Evolutionary conservation across 30 jellyfish, hydroid and myxozoan species (phyloP).

Genomic region (Clytia hemisphaerica): DNA sequence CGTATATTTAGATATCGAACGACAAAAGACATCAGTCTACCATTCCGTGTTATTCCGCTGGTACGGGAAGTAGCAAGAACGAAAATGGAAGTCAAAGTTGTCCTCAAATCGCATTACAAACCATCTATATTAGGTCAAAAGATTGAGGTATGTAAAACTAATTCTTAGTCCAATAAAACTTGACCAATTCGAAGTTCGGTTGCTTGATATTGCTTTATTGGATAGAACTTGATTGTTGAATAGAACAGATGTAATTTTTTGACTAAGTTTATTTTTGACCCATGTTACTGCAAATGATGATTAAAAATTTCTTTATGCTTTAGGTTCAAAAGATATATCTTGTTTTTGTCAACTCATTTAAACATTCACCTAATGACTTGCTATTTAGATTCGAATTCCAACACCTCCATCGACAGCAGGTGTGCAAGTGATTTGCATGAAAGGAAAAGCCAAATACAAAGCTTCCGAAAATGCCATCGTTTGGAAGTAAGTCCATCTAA

Average conservation of each 20-base stretch:
- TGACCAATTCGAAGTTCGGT: too few species aligned
- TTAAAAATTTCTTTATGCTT: too few species aligned
- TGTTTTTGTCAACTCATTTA: background rate
- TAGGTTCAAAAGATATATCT: too few species aligned
- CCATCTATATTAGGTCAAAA: conserved; percentile 96
- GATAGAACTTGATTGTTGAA: too few species aligned
- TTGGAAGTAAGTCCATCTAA: conserved; percentile 71
- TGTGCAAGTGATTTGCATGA: conserved; percentile 92
- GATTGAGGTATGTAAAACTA: conserved; percentile 59
- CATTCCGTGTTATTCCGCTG: conserved; percentile 96
- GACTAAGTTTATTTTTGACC: too few species aligned
- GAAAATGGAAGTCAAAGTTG: conserved; percentile 93
- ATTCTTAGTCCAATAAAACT: too few species aligned
- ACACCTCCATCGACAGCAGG: conserved; percentile 99
- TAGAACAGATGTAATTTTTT: too few species aligned
- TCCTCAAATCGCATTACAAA: conserved; percentile 80
- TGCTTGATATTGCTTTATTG: too few species aligned
- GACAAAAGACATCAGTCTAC: conserved; percentile 92
- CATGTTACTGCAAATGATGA: background rate
- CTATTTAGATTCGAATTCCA: conserved; percentile 76
- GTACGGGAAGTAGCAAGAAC: conserved; percentile 96
- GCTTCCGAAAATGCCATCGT: conserved; percentile 92
- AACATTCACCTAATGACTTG: too few species aligned
- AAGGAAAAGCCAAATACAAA: conserved; percentile 94
- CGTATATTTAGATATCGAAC: conserved; percentile 68